A percentile compares a stretch with the other conserved stretches of the same genome.
Evolutionary conservation across 2,888 invertebrate genomes (phyloP).

Genomic region (Cremastobaeus sp.): DNA sequence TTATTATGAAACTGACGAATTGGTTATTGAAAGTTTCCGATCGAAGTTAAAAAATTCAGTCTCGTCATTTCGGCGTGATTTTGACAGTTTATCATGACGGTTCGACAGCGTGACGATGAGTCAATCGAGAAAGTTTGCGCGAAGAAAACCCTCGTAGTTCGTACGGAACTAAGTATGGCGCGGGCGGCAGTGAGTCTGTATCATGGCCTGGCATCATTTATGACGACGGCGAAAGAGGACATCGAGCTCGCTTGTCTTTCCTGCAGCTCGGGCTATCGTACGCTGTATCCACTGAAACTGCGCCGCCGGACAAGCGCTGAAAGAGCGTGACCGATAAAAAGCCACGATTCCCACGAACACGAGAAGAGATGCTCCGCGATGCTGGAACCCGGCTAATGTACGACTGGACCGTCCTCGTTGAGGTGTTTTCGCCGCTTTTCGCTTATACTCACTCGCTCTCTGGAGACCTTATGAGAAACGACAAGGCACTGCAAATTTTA

Average conservation of each 20-base stretch:
- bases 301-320: constrained; percentile 35
- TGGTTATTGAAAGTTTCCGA: too few species aligned
- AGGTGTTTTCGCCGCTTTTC: constrained; percentile 50
- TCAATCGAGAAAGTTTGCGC: constrained; percentile 13
- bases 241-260: constrained; percentile 33
- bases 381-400: constrained; percentile 63
- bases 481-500: constrained; percentile 34
- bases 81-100: constrained; percentile 4
- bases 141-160: constrained; percentile 1
- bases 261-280: constrained; percentile 36
- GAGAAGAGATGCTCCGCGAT: constrained; percentile 63
- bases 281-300: constrained; percentile 43
- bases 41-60: too few species aligned
- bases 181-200: constrained; percentile 16
- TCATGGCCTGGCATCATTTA: constrained; percentile 39
- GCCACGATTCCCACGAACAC: constrained; percentile 69
- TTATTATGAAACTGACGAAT: too few species aligned
- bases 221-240: constrained; percentile 29
- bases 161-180: constrained; percentile 9
- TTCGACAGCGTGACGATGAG: constrained; percentile 14
- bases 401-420: constrained; percentile 61
- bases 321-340: constrained; percentile 68
- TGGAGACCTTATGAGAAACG: constrained; percentile 32
- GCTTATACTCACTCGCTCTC: constrained; percentile 2
- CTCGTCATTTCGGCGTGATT: neutral